Conservation (phyloP, 1,140 invertebrate species). For the Anoplophora glabripennis region DNA sequence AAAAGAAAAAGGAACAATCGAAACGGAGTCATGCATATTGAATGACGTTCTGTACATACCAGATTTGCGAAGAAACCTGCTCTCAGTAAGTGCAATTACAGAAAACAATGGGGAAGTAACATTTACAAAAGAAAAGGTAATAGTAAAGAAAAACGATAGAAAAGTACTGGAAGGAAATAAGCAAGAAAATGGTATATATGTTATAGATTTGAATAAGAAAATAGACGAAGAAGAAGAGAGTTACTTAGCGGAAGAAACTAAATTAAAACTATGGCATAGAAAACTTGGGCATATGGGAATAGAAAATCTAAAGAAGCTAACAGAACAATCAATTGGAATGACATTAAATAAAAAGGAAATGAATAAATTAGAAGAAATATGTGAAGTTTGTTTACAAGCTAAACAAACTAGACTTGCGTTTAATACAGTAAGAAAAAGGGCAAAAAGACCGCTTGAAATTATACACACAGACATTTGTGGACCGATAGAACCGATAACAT, state of each 20-base stretch:
- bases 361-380: conserved; percentile 12
- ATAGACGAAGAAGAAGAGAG: too few relatives aligned
- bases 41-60: too few relatives aligned
- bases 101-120: too few relatives aligned
- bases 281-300: conserved; percentile 2
- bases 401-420: conserved; percentile 33
- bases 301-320: conserved; percentile 8
- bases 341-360: conserved; percentile 2
- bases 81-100: too few relatives aligned
- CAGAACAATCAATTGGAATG: conserved; percentile 1
- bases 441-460: conserved; percentile 34
- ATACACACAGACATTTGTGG: conserved; percentile 46
- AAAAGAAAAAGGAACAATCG: background rate
- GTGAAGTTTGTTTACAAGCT: conserved; percentile 32
- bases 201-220: too few relatives aligned
- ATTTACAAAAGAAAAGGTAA: too few relatives aligned
- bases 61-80: too few relatives aligned
- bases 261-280: background rate
- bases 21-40: too few relatives aligned
- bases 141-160: too few relatives aligned
- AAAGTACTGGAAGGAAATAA: too few relatives aligned
- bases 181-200: too few relatives aligned
- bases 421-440: conserved; percentile 25
- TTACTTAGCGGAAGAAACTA: too few relatives aligned
- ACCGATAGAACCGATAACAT: conserved; percentile 38